Evolutionary conservation across 2,888 invertebrate genomes (phyloP), one percentile per base, ranked within the genome.

Genomic region (Sinhomidia bicolor): DNA sequence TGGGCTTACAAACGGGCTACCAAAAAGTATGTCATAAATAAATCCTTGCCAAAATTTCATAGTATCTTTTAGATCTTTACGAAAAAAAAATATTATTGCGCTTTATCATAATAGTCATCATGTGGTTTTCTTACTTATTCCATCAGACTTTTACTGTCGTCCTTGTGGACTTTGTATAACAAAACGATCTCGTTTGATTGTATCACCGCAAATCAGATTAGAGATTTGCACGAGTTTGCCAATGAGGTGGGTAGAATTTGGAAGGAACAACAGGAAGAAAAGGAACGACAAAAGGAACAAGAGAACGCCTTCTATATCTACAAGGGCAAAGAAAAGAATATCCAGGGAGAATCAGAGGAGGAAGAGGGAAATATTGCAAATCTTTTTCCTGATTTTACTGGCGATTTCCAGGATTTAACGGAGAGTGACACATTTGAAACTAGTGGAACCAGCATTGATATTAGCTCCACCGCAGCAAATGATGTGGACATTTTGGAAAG

Each of bases 231-330:
- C 95, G 85, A 93, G 93, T 0, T 94, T 96, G 0, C 93, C 0
- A 94, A 94, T 80, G 94, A 95, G 60, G 95, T 97, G 79, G 96
- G 96, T 26, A 93, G 94, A 82, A 94, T 96, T 0, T 98, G 98
- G 98, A 95, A 96, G 92, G 95, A 57, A 23, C 90, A 95, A 86
- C 96, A 97, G 92, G 96, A 97, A 92, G 95, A 95, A 76, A 95
- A 95, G 32, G 95, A 95, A 20, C 95, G 95, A 91, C 94, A 94
- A 92, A 95, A 95, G 92, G 95, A 96, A 91, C 95, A 95, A 80
- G 97, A 97, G 92, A 96, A 96, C 88, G 97, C 92, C 14, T 54
- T 92, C 32, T 92, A 91, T 44, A 60, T 92, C 54, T 89, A 90
- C 57, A 91, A 91, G 68, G 92, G 92, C 26, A 90, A 88, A 36